A percentile compares a stretch with the other conserved stretches of the same genome.
Conservation (phyloP, 2,888 invertebrate genomes). For the Coremacera marginata region DNA sequence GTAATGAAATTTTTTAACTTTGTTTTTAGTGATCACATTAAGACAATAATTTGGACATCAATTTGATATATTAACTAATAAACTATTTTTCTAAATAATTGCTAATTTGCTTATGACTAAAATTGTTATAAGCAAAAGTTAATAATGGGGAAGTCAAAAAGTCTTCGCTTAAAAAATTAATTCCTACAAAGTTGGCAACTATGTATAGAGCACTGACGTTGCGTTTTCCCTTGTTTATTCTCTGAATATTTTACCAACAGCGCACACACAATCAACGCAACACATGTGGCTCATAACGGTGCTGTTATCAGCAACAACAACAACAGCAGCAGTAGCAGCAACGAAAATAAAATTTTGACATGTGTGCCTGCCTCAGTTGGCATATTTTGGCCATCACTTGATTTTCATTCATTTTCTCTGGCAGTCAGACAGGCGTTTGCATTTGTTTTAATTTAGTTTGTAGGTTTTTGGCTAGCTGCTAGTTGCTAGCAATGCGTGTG, state of each 20-base stretch:
- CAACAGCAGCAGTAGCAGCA: neutral
- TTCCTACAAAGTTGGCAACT: neutral
- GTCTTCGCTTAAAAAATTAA: too few species aligned
- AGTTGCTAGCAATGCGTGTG: slow-evolving; percentile 37
- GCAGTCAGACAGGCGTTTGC: too few species aligned
- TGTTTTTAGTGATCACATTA: too few species aligned
- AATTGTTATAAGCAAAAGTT: too few species aligned
- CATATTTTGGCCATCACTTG: slow-evolving; percentile 21
- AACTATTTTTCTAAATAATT: too few species aligned
- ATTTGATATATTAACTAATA: too few species aligned
- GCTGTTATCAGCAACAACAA: slow-evolving; percentile 1
- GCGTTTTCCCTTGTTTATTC: neutral
- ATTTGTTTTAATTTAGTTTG: slow-evolving; percentile 24
- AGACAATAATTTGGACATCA: too few species aligned
- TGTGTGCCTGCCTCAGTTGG: slow-evolving; percentile 21
- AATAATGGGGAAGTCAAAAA: too few species aligned
- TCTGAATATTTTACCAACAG: neutral
- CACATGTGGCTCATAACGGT: slow-evolving; percentile 1
- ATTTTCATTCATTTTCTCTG: slow-evolving; percentile 14
- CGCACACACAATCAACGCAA: neutral
- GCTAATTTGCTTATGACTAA: too few species aligned
- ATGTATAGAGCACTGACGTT: neutral
- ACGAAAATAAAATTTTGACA: slow-evolving; percentile 17
- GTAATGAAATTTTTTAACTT: too few species aligned
- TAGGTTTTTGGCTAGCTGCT: slow-evolving; percentile 31